Evolutionary conservation across 2,113 vertebrate genomes (phyloP).

Genomic region (Carollia perspicillata): DNA sequence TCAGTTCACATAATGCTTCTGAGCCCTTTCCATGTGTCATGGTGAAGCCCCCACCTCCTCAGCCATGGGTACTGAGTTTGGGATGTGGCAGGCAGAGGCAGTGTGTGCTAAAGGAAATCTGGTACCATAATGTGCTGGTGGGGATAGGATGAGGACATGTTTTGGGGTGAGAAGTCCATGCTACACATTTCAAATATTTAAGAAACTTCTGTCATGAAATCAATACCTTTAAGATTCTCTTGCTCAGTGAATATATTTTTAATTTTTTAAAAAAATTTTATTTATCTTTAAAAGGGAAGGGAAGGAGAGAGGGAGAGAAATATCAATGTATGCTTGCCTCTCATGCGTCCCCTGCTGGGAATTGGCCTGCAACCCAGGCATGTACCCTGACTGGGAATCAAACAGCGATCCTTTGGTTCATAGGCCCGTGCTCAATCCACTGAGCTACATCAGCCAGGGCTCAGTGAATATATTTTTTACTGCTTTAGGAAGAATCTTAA

Average conservation of each 20-base stretch:
- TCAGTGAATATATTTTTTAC: not conserved
- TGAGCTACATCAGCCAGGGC: too few relatives aligned
- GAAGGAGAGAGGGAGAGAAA: too few relatives aligned
- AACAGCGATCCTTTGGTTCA: too few relatives aligned
- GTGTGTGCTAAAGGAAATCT: not conserved
- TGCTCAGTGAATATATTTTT: not conserved
- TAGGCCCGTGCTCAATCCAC: too few relatives aligned
- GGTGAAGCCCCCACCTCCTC: not conserved
- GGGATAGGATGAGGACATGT: not conserved
- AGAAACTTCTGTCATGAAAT: not conserved
- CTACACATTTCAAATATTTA: not conserved
- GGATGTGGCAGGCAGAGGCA: not conserved
- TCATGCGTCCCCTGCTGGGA: too few relatives aligned
- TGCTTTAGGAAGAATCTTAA: not conserved
- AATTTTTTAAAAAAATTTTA: too few relatives aligned
- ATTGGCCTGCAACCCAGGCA: too few relatives aligned
- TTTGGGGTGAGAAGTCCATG: not conserved
- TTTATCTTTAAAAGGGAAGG: too few relatives aligned
- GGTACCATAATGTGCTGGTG: not conserved
- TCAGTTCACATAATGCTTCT: not conserved
- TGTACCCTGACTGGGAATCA: too few relatives aligned
- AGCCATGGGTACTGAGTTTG: not conserved
- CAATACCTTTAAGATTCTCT: not conserved
- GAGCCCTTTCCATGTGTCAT: not conserved
- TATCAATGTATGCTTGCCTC: too few relatives aligned